Evolutionary conservation across 2,113 vertebrate genomes (phyloP), one percentile per base, ranked within the genome.

Genomic region (Ophthalmolycus amberensis): DNA sequence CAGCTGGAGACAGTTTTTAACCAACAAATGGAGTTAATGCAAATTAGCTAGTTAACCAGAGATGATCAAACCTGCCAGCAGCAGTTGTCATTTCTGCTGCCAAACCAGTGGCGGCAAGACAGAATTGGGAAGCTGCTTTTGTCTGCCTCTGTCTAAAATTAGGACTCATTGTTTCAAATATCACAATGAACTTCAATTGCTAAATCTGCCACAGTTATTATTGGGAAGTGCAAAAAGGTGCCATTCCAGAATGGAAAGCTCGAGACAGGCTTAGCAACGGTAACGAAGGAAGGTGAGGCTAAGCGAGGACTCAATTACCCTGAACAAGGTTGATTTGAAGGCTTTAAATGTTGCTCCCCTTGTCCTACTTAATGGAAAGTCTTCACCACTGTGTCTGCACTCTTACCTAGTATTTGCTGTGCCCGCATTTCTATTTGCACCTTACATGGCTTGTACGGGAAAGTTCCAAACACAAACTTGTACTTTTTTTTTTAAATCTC

Each of bases 391-490:
- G 69, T 71, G 62, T 69, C 68, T 85, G 60, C 50, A 42, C 50
- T 70, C 65, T 59, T 72, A 65, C 48, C 56, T 48, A 15, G 7
- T 72, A 15, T 83, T 69, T 44, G 32, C 71, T 44, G 54, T 65
- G 77, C 64, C 65, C 68, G 62, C 42, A 75, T 88, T 78, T 71
- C 68, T 79, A 70, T 67, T 74, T 59, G 50, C 72, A 77, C 77
- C 75, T 81, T n/a, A 71, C 72, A 65, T 9, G 44, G 37, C 71
- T 70, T 69, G 46, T 50, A 46, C 3, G 14, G 14, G 65, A 90
- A 88, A 90, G 86, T 90, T 89, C 60, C 81, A 73, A 91, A 90
- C 75, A 85, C 69, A 78, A 89, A 91, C 85, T 89, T 88, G 66
- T 66, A 66, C 67, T 58, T 82, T 84, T 77, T 71, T 54, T 81